Base-by-base conservation (phyloP, 2,888 invertebrate species). In the Blastobasis adustella region DNA sequence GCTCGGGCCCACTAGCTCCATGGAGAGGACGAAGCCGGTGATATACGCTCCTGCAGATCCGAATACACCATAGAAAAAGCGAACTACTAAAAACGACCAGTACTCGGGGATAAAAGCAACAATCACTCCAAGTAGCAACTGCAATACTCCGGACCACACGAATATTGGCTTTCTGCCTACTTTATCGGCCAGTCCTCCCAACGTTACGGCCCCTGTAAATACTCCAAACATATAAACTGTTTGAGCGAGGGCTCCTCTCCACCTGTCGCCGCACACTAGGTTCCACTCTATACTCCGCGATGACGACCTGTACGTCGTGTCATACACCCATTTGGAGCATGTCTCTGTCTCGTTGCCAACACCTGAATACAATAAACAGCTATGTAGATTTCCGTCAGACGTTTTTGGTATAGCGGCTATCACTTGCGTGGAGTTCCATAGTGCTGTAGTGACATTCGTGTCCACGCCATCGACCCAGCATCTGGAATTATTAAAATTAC, bases 201-300 rank as follows among this genome's bases (percentile, higher is more conserved):
- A 80, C 0, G 92, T 91, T 0, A 96, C 93, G 0, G 96, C 95
- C 3, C 96, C 96, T 0, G 93, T 91, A 67, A 96, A 95, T 5
- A 95, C 95, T 10, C 96, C 96, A 63, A 96, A 89, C 96, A 96
- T 96, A 71, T 93, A 94, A 46, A 90, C 71, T 5, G 94, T 92
- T 71, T 96, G 96, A 0, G 95, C 93, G 23, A 95, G 73, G 1
- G 96, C 93, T 1, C 94, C 94, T 92, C 93, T 93, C 95, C 95
- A 96, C 58, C 95, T 88, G 54, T 90, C 84, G 58, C 93, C 91
- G 69, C 96, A 96, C 1, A 96, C 94, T 49, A 96, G 91, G 69
- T 93, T 83, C 96, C 96, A 96, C 75, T 96, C 95, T 10, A 95
- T 95, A 6, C 92, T 92, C 49, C 93, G 90, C 0, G 95, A 94